Conservation (phyloP, 2,797 vertebrate genomes). For the Oreonectes daqikongensis region DNA sequence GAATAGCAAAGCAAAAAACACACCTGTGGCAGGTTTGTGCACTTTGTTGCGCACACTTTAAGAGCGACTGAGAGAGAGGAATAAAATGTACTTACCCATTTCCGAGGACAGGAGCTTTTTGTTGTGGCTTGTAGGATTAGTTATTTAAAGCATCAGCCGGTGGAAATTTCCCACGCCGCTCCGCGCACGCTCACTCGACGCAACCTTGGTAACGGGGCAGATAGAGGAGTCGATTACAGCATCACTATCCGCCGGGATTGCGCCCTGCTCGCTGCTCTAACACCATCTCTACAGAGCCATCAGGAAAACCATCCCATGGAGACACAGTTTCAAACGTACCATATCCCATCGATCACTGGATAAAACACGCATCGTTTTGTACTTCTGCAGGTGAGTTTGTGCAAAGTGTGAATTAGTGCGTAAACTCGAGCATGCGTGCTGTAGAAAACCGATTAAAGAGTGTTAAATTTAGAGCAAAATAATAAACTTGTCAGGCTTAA, state of each 20-base stretch:
- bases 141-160: slow-evolving; percentile 56
- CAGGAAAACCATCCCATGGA: slow-evolving; percentile 23
- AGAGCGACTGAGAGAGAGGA: background rate
- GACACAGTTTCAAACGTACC: slow-evolving; percentile 12
- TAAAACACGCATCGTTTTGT: background rate
- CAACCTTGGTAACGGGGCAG: slow-evolving; percentile 28
- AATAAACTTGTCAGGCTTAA: background rate
- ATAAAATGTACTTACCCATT: background rate
- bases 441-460: no score
- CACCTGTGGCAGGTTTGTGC: no score
- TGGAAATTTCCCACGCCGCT: slow-evolving; percentile 57
- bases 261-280: slow-evolving; percentile 1
- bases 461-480: background rate
- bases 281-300: background rate
- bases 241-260: slow-evolving; percentile 45
- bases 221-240: slow-evolving; percentile 16
- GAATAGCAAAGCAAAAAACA: no score
- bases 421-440: no score
- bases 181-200: slow-evolving; percentile 46
- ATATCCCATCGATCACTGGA: background rate
- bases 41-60: no score
- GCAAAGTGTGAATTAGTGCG: background rate
- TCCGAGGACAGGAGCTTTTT: slow-evolving; percentile 22
- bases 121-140: slow-evolving; percentile 51
- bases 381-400: slow-evolving; percentile 27